Evolutionary conservation across 2,797 vertebrate species (phyloP).

Genomic region (Liasis olivaceus): DNA sequence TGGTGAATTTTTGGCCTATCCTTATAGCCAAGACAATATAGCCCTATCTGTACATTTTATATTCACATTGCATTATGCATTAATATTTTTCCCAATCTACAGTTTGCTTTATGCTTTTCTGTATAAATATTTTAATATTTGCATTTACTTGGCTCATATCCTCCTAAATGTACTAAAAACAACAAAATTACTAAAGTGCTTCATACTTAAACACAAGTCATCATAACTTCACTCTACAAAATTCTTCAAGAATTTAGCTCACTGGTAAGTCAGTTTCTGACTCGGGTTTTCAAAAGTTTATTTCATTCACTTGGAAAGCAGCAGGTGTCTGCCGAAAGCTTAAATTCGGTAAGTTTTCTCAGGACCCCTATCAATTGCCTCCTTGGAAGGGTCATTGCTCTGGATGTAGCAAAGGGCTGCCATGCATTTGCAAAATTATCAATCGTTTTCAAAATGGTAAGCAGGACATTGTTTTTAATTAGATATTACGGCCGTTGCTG

Average conservation of each 20-base stretch:
- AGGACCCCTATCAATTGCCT: background rate
- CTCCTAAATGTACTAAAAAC: background rate
- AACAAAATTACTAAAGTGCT: background rate
- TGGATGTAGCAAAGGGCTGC: background rate
- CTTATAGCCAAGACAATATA: conserved; percentile 61
- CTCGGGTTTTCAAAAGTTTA: background rate
- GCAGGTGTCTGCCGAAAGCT: too few species aligned
- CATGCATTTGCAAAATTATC: background rate
- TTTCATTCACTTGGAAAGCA: background rate
- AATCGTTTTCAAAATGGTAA: background rate
- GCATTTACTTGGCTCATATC: background rate
- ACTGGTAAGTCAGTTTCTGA: too few species aligned
- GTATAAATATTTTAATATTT: conserved; percentile 44
- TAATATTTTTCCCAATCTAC: conserved; percentile 52
- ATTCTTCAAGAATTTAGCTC: background rate
- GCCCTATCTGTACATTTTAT: conserved; percentile 73
- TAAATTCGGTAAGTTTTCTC: background rate
- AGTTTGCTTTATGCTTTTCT: conserved; percentile 62
- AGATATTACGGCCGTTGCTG: background rate
- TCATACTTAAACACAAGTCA: background rate
- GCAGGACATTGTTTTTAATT: background rate
- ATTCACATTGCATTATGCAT: conserved; percentile 74
- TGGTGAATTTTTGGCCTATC: conserved; percentile 69
- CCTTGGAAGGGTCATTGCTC: background rate
- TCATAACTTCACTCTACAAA: background rate